Percentiles rank a stretch among this genome's conserved stretches.
Evolutionary conservation across 1,140 invertebrate species (phyloP).

Genomic region (Dreissena rostriformis): DNA sequence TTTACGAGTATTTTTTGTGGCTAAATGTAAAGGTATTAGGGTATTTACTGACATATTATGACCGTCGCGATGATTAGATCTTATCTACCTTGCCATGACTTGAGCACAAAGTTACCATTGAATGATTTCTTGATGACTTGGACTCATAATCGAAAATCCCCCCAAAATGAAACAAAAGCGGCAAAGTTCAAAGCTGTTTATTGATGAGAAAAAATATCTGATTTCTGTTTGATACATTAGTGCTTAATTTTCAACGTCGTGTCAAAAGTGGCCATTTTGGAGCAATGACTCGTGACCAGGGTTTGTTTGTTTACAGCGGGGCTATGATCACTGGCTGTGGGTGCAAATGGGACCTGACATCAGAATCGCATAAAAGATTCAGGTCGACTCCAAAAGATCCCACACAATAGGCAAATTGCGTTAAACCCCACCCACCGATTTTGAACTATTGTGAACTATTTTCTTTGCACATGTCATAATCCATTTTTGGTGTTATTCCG

Average conservation of each 20-base stretch:
- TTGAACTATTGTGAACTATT: no score
- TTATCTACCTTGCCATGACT: constrained; percentile 23
- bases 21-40: constrained; percentile 48
- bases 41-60: constrained; percentile 51
- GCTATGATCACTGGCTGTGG: neutral
- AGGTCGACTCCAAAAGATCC: no score
- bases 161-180: constrained; percentile 23
- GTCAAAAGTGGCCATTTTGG: constrained; percentile 34
- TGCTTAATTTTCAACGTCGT: constrained; percentile 30
- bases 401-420: no score
- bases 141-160: constrained; percentile 1
- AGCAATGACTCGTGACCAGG: constrained; percentile 28
- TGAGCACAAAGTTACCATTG: constrained; percentile 28
- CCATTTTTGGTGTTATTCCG: no score
- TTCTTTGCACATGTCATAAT: no score
- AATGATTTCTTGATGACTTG: constrained; percentile 28
- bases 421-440: no score
- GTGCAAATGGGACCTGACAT: neutral
- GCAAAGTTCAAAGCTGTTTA: constrained; percentile 49
- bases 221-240: constrained; percentile 39
- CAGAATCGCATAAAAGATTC: neutral
- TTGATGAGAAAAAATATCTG: constrained; percentile 49
- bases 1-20: constrained; percentile 11
- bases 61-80: constrained; percentile 41
- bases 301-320: constrained; percentile 19